Evolutionary conservation across 64 coral and sea anemone genomes (phyloP).

Genomic region (Actinia tenebrosa): DNA sequence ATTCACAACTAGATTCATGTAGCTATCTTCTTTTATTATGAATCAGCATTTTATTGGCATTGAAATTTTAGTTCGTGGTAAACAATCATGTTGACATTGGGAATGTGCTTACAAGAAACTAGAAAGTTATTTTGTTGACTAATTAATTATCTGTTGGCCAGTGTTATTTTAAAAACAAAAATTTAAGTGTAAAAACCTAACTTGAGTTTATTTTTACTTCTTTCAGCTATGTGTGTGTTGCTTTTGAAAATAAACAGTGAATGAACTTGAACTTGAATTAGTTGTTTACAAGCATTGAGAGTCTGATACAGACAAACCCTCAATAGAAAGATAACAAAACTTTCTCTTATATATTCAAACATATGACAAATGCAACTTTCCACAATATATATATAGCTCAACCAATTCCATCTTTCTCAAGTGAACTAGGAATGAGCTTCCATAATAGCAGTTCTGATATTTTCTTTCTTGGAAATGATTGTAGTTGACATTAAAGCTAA

Average conservation of each 20-base stretch:
- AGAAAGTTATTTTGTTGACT: too few relatives aligned
- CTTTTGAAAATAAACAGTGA: not conserved
- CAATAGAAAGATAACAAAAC: not conserved
- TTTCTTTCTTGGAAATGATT: not conserved
- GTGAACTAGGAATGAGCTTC: not conserved
- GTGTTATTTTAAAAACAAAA: not conserved
- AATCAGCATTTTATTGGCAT: too few relatives aligned
- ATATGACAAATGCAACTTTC: not conserved
- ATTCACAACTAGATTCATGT: too few relatives aligned
- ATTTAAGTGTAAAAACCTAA: not conserved
- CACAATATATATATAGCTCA: not conserved
- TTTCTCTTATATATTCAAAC: not conserved
- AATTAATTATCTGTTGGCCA: not conserved
- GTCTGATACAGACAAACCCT: not conserved
- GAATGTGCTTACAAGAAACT: not conserved
- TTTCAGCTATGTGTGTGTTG: not conserved
- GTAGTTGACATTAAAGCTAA: too few relatives aligned
- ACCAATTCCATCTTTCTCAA: not conserved
- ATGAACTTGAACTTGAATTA: constrained; percentile 11
- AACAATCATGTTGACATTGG: not conserved
- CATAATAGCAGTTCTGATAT: too few relatives aligned
- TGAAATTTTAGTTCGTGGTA: too few relatives aligned
- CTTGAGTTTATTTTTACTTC: not conserved
- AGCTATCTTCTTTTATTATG: too few relatives aligned
- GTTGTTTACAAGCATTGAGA: not conserved